These are phyloP conservation scores for Polyodon spathula DNA, from an alignment of 2,113 vertebrate genomes.

Conservation along the genomic window DNA sequence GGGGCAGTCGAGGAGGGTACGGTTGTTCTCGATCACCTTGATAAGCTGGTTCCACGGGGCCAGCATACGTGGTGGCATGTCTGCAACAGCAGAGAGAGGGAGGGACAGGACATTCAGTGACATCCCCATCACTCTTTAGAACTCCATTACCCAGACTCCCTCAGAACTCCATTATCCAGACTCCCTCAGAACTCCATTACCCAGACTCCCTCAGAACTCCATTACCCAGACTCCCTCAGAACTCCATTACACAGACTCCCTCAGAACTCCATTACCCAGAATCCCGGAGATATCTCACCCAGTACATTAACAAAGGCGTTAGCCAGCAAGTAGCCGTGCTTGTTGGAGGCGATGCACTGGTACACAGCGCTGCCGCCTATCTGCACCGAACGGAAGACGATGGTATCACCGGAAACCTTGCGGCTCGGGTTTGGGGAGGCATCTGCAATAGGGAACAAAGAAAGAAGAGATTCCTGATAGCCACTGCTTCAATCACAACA, in stretches of 20 bases:
- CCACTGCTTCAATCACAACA: not conserved
- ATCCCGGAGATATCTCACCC: constrained; percentile 52
- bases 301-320: constrained; percentile 89
- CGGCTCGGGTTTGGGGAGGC: constrained; percentile 63
- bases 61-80: constrained; percentile 76
- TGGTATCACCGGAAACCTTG: constrained; percentile 73
- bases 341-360: constrained; percentile 93
- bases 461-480: not conserved
- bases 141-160: too few relatives aligned
- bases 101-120: constrained; percentile 1
- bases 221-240: too few relatives aligned
- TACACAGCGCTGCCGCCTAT: constrained; percentile 86
- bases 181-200: too few relatives aligned
- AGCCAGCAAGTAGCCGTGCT: constrained; percentile 86
- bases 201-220: too few relatives aligned
- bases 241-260: not conserved
- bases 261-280: not conserved
- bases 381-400: constrained; percentile 85
- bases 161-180: too few relatives aligned
- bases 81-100: constrained; percentile 39
- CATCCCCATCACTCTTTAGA: not conserved
- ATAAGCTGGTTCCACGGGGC: constrained; percentile 80
- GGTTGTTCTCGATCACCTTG: constrained; percentile 80
- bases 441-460: constrained; percentile 34
- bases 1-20: constrained; percentile 79